Evolutionary conservation across 2,888 invertebrate genomes (phyloP), one percentile per base, ranked within the genome.

Genomic region (Buathra laborator): DNA sequence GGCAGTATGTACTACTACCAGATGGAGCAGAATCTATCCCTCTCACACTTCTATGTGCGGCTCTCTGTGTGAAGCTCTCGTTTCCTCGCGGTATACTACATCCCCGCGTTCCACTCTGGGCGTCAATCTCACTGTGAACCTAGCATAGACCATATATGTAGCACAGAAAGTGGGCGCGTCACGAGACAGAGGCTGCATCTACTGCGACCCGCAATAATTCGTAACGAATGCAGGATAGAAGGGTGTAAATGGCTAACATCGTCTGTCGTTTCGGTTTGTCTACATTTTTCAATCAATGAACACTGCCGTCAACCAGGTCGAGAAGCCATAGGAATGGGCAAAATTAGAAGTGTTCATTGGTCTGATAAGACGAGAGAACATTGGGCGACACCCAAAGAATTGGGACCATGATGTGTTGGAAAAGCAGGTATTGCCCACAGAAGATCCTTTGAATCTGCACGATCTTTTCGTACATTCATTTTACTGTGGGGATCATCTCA

Each of bases 1-100:
- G 89, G 89, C 87, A 80, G 87, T 88, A 88, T 88, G 87, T 88
- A 91, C 89, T 87, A 90, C 91, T 88, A 90, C 90, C 91, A 92
- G 91, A 92, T 92, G 90, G 89, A 91, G 89, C 89, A 89, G 88
- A 88, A 83, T 86, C 88, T 72, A 86, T 81, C 84, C 82, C 86
- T 16, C 83, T 82, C 77, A 19, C 82, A 66, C 76, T 62, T 71
- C 76, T 76, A 72, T 71, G 80, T 67, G 76, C 64, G 64, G 81
- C 81, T 84, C 81, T 77, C 68, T 51, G 80, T 71, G 71, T 9
- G 37, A 72, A 76, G 76, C 81, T 77, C 70, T 76, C 78, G 46
- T 80, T 79, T 48, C 53, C 75, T 70, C 32, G 68, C 46, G 2
- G 68, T 51, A 9, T 43, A 32, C 12, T 14, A 43, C 37, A 77